Base-by-base conservation (phyloP, 1,140 invertebrate species). In the Drosophila subpulchrella region DNA sequence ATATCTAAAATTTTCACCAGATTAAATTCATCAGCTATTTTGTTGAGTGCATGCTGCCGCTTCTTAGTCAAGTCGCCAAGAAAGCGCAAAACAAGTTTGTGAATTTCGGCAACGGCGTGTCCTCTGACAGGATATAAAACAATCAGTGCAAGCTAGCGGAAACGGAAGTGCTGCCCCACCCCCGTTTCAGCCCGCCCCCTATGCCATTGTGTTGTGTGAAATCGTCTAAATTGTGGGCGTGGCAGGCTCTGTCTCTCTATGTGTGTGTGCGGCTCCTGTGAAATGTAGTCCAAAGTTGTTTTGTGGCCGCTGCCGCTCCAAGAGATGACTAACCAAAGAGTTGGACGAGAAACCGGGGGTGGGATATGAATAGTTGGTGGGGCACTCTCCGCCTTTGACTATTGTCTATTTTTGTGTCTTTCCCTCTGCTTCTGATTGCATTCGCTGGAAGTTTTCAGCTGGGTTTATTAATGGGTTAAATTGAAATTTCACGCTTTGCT, bases 101-200 rank as follows among this genome's bases (percentile, higher is more conserved):
- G 82, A 86, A 86, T 86, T 86, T 86, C 51, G 72, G 54, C 61
- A 59, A 54, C 72, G 72, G 63, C 78, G 65, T 86, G 75, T 82
- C 75, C 82, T 86, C 78, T 86, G 88, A 88, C 88, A 91, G 88
- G 82, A 91, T 90, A 91, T 91, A 88, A 90, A 91, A 91, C 88
- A 91, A 91, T 91, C 88, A 91, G 88, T 76, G 88, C 88, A 90
- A 91, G 82, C 83, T 78, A 91, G 82, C 88, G 88, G 88, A 91
- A 91, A 81, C 74, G 88, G 88, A 91, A 88, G 82, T 88, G 78
- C 78, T 81, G 61, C 73, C 71, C 42, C 48, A 47, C 56, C 30
- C 44, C 36, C 54, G 17, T 13, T 0, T 10, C 27, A 27, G 41
- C 15, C 56, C 53, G 12, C 60, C 36, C 39, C 36, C 34, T 46